phyloP scores from a whole-genome alignment of 2,888 invertebrate genomes.

The Sipha maydis region DNA sequence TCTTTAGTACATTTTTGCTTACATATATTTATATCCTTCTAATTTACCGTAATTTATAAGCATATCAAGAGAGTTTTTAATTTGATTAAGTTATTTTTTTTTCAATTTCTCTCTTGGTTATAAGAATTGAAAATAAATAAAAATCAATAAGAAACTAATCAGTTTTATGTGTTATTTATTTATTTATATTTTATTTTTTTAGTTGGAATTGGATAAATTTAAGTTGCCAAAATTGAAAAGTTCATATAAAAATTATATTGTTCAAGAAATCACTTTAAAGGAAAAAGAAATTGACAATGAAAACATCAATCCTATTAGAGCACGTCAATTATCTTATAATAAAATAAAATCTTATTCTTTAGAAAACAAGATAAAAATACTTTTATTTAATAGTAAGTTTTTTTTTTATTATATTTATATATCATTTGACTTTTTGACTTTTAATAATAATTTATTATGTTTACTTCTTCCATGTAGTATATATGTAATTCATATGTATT shows the following conservation, averaged over 20 bases:
- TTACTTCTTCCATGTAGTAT: too few species aligned
- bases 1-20: too few species aligned
- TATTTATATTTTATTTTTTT: too few species aligned
- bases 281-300: slow-evolving; percentile 9
- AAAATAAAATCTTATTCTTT: slow-evolving; percentile 46
- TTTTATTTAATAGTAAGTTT: slow-evolving; percentile 53
- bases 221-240: slow-evolving; percentile 3
- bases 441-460: background rate
- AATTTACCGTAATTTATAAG: background rate
- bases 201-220: slow-evolving; percentile 44
- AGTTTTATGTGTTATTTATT: too few species aligned
- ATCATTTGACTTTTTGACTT: background rate
- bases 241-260: background rate
- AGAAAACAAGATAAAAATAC: slow-evolving; percentile 53
- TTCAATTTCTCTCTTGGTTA: background rate
- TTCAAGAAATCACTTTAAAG: background rate
- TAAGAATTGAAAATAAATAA: background rate
- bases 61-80: background rate
- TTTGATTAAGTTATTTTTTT: background rate
- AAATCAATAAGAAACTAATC: background rate
- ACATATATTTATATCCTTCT: background rate
- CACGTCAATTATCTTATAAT: slow-evolving; percentile 37
- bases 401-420: background rate
- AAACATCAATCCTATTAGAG: slow-evolving; percentile 42
- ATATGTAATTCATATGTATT: too few species aligned